phyloP scores from a whole-genome alignment of 1,140 invertebrate genomes.

The Microplitis demolitor region DNA sequence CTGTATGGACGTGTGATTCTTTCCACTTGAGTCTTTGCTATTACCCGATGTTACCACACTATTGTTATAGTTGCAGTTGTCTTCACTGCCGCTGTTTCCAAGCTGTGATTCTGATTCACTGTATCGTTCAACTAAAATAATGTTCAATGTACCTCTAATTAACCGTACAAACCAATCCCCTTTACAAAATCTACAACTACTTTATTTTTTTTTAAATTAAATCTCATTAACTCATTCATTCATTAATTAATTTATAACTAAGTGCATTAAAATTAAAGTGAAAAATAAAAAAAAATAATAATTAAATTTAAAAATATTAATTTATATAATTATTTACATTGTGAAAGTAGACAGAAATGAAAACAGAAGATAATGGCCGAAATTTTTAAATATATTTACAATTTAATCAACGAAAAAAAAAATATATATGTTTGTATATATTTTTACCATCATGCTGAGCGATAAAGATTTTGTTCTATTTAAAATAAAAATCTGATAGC shows the following conservation, averaged over 20 bases:
- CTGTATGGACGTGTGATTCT: constrained; percentile 72
- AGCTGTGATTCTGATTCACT: constrained; percentile 90
- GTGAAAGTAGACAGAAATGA: no score
- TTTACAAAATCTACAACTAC: no score
- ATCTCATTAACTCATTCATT: no score
- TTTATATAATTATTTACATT: no score
- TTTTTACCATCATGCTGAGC: not conserved
- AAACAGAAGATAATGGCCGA: no score
- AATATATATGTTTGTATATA: not conserved
- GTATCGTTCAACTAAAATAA: constrained; percentile 75
- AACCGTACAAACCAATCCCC: not conserved
- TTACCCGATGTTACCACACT: constrained; percentile 77
- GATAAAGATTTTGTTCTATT: no score
- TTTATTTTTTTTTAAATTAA: no score
- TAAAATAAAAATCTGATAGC: not conserved
- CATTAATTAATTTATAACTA: no score
- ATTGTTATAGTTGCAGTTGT: constrained; percentile 64
- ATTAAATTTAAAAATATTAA: no score
- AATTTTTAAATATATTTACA: no score
- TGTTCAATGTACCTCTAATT: constrained; percentile 33
- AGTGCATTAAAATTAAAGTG: no score
- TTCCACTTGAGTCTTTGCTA: constrained; percentile 66
- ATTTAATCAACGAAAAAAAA: constrained; percentile 15
- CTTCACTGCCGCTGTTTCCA: constrained; percentile 71
- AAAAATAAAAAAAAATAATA: no score